phyloP scores from a whole-genome alignment of 1,140 invertebrate species.

The Drosophila parabipectinata region DNA sequence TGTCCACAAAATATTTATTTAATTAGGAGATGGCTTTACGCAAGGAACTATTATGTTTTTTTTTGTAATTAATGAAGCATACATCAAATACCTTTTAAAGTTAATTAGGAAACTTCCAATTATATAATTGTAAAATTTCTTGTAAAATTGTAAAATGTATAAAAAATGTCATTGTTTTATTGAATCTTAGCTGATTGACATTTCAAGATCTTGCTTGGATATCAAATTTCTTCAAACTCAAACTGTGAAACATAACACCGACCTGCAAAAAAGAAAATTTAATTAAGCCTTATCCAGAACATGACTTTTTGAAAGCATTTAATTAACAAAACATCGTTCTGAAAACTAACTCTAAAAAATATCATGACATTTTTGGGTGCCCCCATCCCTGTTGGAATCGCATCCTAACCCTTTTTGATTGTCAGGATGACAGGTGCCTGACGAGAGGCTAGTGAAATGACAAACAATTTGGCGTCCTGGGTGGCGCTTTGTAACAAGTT shows the following conservation, averaged over 20 bases:
- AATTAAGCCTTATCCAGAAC: not conserved
- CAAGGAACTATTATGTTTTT: no score
- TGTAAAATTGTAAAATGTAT: not conserved
- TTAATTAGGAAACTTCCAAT: no score
- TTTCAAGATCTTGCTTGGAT: not conserved
- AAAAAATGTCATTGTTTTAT: not conserved
- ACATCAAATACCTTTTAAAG: no score
- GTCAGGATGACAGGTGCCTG: slow-evolving; percentile 26
- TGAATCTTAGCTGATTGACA: not conserved
- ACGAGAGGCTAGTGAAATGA: slow-evolving; percentile 23
- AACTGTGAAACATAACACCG: not conserved
- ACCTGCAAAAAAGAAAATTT: no score
- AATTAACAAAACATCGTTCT: not conserved
- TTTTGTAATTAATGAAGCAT: no score
- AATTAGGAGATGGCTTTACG: not conserved
- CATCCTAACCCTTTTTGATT: slow-evolving; percentile 12
- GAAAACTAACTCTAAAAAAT: not conserved
- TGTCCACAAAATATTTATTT: not conserved
- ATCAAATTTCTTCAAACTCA: not conserved
- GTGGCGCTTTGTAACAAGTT: slow-evolving; percentile 16
- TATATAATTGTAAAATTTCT: no score
- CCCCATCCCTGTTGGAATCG: not conserved
- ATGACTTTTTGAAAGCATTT: not conserved
- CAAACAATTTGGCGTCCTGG: slow-evolving; percentile 26
- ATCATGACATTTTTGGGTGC: not conserved